Evolutionary conservation across 2,888 invertebrate genomes (phyloP).

Genomic region (Noctua comes): DNA sequence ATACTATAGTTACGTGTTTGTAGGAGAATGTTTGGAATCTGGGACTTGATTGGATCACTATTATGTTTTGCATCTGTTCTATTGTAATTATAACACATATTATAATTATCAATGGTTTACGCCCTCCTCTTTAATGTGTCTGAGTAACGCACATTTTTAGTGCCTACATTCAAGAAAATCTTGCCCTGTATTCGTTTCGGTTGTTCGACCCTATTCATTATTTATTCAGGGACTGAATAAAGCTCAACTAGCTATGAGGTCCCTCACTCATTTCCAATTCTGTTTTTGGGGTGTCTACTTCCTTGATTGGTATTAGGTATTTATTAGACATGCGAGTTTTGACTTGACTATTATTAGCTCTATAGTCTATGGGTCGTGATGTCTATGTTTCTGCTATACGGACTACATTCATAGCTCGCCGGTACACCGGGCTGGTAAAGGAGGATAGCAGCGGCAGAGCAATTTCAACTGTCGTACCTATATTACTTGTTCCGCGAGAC

Average conservation of each 20-base stretch:
- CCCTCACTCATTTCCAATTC: constrained; percentile 36
- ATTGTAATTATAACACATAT: constrained; percentile 6
- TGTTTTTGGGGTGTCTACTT: background rate
- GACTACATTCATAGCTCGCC: background rate
- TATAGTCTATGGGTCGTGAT: background rate
- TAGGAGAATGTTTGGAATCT: background rate
- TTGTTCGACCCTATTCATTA: constrained; percentile 29
- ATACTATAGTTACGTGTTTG: background rate
- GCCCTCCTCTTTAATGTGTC: constrained; percentile 30
- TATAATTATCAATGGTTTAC: constrained; percentile 7
- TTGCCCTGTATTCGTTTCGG: constrained; percentile 31
- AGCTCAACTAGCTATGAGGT: constrained; percentile 13
- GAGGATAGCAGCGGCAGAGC: constrained; percentile 9
- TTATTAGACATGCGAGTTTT: constrained; percentile 3
- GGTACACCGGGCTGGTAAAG: constrained; percentile 20
- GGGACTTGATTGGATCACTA: background rate
- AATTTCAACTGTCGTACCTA: constrained; percentile 30
- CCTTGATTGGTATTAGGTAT: constrained; percentile 8
- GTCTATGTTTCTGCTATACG: background rate
- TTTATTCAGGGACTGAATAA: constrained; percentile 22
- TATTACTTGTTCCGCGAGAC: constrained; percentile 17
- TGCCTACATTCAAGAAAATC: constrained; percentile 20
- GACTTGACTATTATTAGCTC: background rate
- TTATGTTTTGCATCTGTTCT: background rate
- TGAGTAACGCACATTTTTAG: constrained; percentile 19